phyloP scores from a whole-genome alignment of 2,113 vertebrate species.

The Osmerus eperlanus region DNA sequence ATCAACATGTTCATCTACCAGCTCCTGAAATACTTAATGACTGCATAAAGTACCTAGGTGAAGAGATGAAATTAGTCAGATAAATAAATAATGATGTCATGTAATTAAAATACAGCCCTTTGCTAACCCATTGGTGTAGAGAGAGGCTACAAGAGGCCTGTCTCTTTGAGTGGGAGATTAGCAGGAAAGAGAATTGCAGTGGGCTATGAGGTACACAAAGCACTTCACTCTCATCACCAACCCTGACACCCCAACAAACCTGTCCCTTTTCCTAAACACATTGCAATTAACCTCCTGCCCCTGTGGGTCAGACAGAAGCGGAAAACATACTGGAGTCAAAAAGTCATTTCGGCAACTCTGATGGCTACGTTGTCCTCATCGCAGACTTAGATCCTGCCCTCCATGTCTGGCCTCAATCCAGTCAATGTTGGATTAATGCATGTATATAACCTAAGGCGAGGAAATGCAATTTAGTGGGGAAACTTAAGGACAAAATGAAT shows the following conservation, averaged over 20 bases:
- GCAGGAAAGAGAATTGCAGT: slow-evolving; percentile 54
- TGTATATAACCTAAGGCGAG: slow-evolving; percentile 33
- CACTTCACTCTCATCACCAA: slow-evolving; percentile 47
- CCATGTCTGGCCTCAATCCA: slow-evolving; percentile 39
- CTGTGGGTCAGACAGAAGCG: slow-evolving; percentile 44
- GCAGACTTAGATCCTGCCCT: slow-evolving; percentile 31
- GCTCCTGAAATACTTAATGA: not conserved
- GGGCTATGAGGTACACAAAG: slow-evolving; percentile 46
- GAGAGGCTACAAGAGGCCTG: slow-evolving; percentile 37
- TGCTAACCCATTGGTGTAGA: slow-evolving; percentile 1
- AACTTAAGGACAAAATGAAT: slow-evolving; percentile 22
- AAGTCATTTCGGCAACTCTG: slow-evolving; percentile 52
- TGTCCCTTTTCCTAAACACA: slow-evolving; percentile 48
- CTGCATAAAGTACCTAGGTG: not conserved
- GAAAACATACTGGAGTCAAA: slow-evolving; percentile 36
- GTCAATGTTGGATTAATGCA: slow-evolving; percentile 40
- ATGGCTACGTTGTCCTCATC: slow-evolving; percentile 53
- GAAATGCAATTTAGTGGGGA: slow-evolving; percentile 43
- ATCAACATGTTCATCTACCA: not conserved
- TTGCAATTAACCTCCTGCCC: slow-evolving; percentile 69
- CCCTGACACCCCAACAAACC: slow-evolving; percentile 51
- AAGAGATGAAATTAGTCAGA: not conserved
- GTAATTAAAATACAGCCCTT: slow-evolving; percentile 54
- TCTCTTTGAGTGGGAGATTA: slow-evolving; percentile 58
- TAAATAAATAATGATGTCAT: slow-evolving; percentile 32